These are phyloP conservation scores for Plebejus argus DNA, from an alignment of 2,888 invertebrate species.

Conservation along the genomic window DNA sequence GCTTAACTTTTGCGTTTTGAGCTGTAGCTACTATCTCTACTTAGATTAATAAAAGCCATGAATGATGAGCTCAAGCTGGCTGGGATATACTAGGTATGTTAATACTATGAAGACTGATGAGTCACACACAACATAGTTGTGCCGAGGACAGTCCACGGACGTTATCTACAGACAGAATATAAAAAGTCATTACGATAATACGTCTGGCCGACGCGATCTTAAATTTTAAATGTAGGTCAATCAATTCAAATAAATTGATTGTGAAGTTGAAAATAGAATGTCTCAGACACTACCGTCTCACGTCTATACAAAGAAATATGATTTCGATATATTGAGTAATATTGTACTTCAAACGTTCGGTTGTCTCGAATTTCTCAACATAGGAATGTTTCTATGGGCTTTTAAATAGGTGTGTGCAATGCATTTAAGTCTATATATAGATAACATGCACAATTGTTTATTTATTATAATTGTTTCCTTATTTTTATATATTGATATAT, in stretches of 20 bases:
- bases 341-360: background rate
- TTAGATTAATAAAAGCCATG: no score
- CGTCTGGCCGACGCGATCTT: background rate
- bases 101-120: background rate
- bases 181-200: background rate
- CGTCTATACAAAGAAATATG: background rate
- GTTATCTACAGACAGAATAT: slow-evolving; percentile 12
- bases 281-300: background rate
- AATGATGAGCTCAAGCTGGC: background rate
- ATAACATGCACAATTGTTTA: no score
- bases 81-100: background rate
- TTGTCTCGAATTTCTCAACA: background rate
- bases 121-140: background rate
- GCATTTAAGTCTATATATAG: no score
- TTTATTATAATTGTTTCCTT: no score
- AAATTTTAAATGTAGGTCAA: slow-evolving; percentile 8
- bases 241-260: background rate
- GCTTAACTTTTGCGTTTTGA: no score
- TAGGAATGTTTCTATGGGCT: background rate
- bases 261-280: background rate
- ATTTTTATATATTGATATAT: no score
- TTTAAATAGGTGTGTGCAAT: no score
- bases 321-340: background rate
- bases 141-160: background rate
- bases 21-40: no score